Percentiles rank a stretch among this genome's conserved stretches.
Conservation (phyloP, 92 coral and sea anemone species). For the Palythoa grandiflora region DNA sequence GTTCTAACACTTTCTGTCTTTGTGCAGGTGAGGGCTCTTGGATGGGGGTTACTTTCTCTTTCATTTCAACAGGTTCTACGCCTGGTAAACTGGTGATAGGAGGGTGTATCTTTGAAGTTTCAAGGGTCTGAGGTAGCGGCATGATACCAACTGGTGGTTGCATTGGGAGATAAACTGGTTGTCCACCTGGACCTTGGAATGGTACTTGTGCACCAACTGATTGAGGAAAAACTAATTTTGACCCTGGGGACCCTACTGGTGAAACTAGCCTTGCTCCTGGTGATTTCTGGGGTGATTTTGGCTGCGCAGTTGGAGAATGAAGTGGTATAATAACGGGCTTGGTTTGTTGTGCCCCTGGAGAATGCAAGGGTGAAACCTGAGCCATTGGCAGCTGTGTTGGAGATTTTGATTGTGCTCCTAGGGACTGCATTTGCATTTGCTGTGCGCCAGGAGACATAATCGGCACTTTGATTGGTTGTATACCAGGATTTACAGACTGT, state of each 20-base stretch:
- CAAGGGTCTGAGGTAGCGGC: not conserved
- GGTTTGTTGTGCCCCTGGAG: not conserved
- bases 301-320: not conserved
- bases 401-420: not conserved
- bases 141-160: not conserved
- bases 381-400: not conserved
- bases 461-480: not conserved
- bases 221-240: not conserved
- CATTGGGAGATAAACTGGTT: not conserved
- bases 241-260: not conserved
- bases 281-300: slow-evolving; percentile 2
- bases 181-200: not conserved
- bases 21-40: not conserved
- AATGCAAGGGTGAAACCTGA: not conserved
- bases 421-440: not conserved
- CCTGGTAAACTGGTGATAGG: not conserved
- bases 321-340: not conserved
- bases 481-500: not conserved
- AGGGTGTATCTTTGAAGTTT: not conserved
- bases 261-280: slow-evolving; percentile 15
- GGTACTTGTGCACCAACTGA: not conserved
- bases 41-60: not conserved
- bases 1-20: not conserved
- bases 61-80: not conserved
- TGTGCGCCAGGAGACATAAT: not conserved